Conservation (phyloP, 1,140 invertebrate genomes). For the Diuraphis noxia region DNA sequence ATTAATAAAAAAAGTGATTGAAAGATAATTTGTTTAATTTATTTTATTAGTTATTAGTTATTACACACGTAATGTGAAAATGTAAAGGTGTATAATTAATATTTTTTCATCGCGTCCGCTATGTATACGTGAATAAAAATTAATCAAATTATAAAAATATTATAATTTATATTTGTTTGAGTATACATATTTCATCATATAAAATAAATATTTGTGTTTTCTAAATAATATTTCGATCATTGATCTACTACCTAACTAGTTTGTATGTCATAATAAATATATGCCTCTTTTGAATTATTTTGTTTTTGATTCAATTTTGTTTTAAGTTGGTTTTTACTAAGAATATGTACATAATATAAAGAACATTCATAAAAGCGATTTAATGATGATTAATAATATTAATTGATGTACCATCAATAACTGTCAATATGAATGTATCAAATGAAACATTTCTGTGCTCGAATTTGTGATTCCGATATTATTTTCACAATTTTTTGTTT, state of each 20-base stretch:
- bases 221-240: background rate
- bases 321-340: background rate
- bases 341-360: no score
- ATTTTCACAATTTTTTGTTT: no score
- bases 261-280: no score
- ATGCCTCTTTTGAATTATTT: no score
- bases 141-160: background rate
- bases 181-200: background rate
- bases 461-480: no score
- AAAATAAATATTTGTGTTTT: no score
- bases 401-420: no score
- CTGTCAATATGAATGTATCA: background rate
- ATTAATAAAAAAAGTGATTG: background rate
- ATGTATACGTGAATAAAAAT: background rate
- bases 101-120: background rate
- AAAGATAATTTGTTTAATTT: background rate
- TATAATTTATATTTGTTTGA: no score
- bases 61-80: background rate
- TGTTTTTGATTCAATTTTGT: background rate
- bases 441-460: background rate
- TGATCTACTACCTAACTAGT: background rate
- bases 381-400: background rate
- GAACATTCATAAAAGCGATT: background rate
- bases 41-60: background rate
- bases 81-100: background rate